phyloP scores from a whole-genome alignment of 2,113 vertebrate species.

The Benitochromis conjunctus region DNA sequence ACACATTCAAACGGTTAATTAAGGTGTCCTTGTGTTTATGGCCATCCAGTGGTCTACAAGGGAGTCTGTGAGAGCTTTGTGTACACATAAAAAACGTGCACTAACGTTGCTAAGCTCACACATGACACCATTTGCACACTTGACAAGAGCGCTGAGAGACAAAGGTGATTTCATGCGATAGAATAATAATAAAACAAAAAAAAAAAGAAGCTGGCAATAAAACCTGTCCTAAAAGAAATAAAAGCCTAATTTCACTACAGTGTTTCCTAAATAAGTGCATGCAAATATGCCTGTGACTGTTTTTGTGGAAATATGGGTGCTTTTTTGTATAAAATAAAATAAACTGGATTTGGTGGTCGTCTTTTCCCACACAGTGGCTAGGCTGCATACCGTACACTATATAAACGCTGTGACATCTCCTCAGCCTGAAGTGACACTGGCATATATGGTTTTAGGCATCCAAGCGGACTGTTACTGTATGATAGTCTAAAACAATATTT shows the following conservation, averaged over 20 bases:
- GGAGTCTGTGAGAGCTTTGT: constrained; percentile 27
- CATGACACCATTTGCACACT: constrained; percentile 7
- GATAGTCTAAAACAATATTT: constrained; percentile 18
- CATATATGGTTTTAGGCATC: not conserved
- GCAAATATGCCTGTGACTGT: not conserved
- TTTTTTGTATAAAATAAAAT: not conserved
- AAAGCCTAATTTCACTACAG: not conserved
- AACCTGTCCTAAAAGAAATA: constrained; percentile 1
- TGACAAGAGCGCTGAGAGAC: constrained; percentile 27
- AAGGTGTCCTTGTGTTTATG: constrained; percentile 64
- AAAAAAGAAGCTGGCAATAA: constrained; percentile 21
- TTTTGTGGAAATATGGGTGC: not conserved
- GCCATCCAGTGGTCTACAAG: constrained; percentile 37
- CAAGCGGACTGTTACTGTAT: not conserved
- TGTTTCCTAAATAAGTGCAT: not conserved
- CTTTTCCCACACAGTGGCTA: not conserved
- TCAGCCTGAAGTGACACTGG: not conserved
- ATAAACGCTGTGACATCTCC: not conserved
- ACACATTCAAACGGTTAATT: constrained; percentile 46
- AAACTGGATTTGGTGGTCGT: not conserved
- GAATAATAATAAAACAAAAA: constrained; percentile 25
- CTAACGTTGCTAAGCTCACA: not conserved
- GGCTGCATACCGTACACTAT: not conserved
- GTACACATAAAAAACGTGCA: not conserved
- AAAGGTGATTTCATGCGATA: constrained; percentile 34